phyloP scores from a whole-genome alignment of 2,888 invertebrate genomes.

The Caprella mutica region DNA sequence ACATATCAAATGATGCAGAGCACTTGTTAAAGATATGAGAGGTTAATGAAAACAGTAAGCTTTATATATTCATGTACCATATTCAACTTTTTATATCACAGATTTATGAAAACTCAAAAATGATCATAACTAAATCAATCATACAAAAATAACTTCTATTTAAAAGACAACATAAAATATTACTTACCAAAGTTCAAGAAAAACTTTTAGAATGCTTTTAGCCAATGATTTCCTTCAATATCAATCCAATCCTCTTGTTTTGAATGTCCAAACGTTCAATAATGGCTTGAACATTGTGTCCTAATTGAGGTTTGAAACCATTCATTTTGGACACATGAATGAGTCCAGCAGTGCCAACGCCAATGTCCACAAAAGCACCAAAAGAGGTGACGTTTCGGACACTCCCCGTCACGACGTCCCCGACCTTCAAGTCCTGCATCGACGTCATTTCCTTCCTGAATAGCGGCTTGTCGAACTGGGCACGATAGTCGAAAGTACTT shows the following conservation, averaged over 20 bases:
- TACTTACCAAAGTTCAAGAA: too few species aligned
- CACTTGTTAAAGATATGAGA: too few species aligned
- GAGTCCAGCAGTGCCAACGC: constrained; percentile 28
- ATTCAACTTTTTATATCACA: too few species aligned
- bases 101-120: too few species aligned
- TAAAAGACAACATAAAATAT: too few species aligned
- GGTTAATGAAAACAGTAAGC: too few species aligned
- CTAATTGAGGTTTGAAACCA: constrained; percentile 17
- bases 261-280: constrained; percentile 13
- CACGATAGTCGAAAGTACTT: constrained; percentile 61
- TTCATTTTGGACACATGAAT: constrained; percentile 25
- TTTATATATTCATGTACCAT: too few species aligned
- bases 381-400: constrained; percentile 78
- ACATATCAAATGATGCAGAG: too few species aligned
- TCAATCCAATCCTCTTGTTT: constrained; percentile 12
- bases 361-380: constrained; percentile 72
- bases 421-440: constrained; percentile 53
- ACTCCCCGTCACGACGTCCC: constrained; percentile 50
- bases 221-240: constrained; percentile 16
- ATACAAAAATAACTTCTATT: too few species aligned
- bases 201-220: too few species aligned
- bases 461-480: constrained; percentile 54
- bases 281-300: constrained; percentile 23
- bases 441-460: constrained; percentile 61
- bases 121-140: too few species aligned